phyloP scores from a whole-genome alignment of 1,140 invertebrate genomes.

The Contarinia nasturtii region DNA sequence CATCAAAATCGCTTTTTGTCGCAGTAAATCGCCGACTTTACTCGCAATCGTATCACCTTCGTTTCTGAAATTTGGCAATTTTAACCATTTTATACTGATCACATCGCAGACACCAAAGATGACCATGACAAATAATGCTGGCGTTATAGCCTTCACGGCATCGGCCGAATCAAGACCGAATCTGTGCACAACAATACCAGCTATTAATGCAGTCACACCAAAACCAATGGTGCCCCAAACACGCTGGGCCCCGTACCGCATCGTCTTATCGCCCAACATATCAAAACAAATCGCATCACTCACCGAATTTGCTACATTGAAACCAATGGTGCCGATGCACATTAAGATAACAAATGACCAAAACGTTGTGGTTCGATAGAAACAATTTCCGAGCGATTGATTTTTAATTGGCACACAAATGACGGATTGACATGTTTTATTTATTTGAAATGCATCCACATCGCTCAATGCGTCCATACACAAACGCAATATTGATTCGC shows the following conservation, averaged over 20 bases:
- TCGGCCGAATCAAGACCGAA: conserved; percentile 30
- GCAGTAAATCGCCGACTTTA: conserved; percentile 35
- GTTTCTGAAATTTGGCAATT: conserved; percentile 40
- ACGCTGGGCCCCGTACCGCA: conserved; percentile 52
- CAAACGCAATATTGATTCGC: no score
- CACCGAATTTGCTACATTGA: conserved; percentile 55
- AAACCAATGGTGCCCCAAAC: conserved; percentile 65
- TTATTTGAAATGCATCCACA: no score
- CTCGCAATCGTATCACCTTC: conserved; percentile 40
- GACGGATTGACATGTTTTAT: no score
- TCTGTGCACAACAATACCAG: conserved; percentile 33
- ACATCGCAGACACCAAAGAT: conserved; percentile 39
- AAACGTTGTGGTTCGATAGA: conserved; percentile 29
- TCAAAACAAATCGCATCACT: conserved; percentile 67
- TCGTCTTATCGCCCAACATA: conserved; percentile 34
- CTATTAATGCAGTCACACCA: conserved; percentile 41
- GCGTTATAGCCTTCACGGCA: conserved; percentile 36
- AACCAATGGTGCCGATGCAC: conserved; percentile 49
- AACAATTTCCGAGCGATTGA: neutral
- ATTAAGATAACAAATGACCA: conserved; percentile 52
- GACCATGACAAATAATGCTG: conserved; percentile 43
- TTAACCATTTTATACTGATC: conserved; percentile 35
- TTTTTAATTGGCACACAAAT: no score
- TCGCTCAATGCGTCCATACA: no score
- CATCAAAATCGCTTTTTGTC: conserved; percentile 35